Base-by-base conservation (phyloP, 1,140 invertebrate species). In the Trichonephila inaurata region DNA sequence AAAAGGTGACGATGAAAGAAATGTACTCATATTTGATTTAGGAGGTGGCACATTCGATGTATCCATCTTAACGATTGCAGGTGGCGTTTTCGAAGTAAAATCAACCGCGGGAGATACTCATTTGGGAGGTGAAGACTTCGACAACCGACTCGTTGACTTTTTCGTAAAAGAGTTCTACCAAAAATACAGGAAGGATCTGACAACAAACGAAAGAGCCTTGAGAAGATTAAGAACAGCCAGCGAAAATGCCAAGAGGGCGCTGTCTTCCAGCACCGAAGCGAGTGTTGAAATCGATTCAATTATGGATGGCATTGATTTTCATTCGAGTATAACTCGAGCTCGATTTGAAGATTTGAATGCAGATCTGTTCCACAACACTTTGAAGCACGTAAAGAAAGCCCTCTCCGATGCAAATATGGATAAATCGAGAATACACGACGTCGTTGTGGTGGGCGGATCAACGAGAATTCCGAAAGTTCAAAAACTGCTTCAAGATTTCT, bases 31-130 rank as follows among this genome's bases (percentile, higher is more conserved):
- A 1, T 99, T 99, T 96, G 99, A 99, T 97, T 97, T 99, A 96
- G 99, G 99, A 95, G 99, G 99, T 96, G 99, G 99, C 96, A 99
- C 99, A 95, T 99, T 99, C 95, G 99, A 99, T 96, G 99, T 99
- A 0, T 99, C 99, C 92, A 97, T 99, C 21, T 97, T 99, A 28
- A 99, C 99, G 94, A 99, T 99, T 95, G 99, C 99, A 95, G 99
- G 99, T 95, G 99, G 99, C 18, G 98, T 98, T 5, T 98, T 98
- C 95, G 97, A 97, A 95, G 97, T 97, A 7, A 98, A 99, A 40
- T 98, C 99, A 10, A 99, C 99, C 81, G 99, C 99, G 6, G 83
- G 83, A 95, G 99, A 99, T 95, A 96, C 95, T 94, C 98, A 99
- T 96, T 97, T 99, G 96, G 99, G 99, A 95, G 99, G 99, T 94